A percentile compares a stretch with the other conserved stretches of the same genome.
Evolutionary conservation across 2,888 invertebrate species (phyloP).

Genomic region (Stenodera caucasica): DNA sequence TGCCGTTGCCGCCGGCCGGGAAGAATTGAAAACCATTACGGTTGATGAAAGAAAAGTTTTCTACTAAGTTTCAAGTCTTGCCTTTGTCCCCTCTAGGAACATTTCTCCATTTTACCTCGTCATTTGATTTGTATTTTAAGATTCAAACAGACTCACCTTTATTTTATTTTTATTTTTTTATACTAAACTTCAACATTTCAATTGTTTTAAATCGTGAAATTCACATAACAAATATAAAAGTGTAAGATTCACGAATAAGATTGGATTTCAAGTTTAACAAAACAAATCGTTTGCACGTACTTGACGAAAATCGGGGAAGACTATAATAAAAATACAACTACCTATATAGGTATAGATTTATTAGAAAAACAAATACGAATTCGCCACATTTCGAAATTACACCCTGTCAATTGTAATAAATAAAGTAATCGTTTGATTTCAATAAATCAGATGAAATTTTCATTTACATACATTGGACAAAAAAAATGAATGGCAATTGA

Average conservation of each 20-base stretch:
- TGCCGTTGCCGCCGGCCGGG: constrained; percentile 35
- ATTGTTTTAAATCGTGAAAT: constrained; percentile 34
- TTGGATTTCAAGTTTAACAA: background rate
- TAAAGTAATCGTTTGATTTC: constrained; percentile 1
- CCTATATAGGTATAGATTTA: background rate
- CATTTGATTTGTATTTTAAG: constrained; percentile 52
- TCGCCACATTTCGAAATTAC: background rate
- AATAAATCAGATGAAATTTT: constrained; percentile 13
- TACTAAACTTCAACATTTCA: constrained; percentile 45
- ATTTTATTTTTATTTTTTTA: constrained; percentile 30
- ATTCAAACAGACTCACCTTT: constrained; percentile 44
- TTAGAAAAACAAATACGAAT: background rate
- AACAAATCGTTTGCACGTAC: background rate
- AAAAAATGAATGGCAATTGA: no score
- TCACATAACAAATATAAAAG: no score
- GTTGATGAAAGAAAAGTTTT: constrained; percentile 58
- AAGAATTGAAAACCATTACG: constrained; percentile 57
- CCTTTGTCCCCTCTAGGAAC: constrained; percentile 52
- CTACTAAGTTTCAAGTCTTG: constrained; percentile 51
- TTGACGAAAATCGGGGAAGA: background rate
- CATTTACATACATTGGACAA: constrained; percentile 14
- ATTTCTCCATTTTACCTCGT: constrained; percentile 43
- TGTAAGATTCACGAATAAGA: background rate
- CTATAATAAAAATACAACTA: background rate
- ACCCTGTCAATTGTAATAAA: background rate